phyloP scores from a whole-genome alignment of 2,888 invertebrate genomes.

The Cheilosia pagana region DNA sequence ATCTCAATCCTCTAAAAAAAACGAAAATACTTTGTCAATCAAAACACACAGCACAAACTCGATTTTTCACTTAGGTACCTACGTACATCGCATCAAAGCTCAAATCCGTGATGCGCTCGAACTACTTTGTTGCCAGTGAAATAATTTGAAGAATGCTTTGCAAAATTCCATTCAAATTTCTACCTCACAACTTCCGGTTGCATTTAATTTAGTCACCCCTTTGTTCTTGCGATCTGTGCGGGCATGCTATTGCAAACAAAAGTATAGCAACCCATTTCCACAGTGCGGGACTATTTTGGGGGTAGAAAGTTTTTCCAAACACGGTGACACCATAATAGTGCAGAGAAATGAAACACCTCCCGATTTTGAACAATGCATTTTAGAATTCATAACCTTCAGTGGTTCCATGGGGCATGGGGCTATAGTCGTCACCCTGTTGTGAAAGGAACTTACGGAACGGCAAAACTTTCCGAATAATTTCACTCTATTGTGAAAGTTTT shows the following conservation, averaged over 20 bases:
- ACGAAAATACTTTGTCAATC: background rate
- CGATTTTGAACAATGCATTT: conserved; percentile 41
- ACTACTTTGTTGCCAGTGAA: conserved; percentile 47
- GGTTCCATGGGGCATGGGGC: conserved; percentile 4
- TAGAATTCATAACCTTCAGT: conserved; percentile 55
- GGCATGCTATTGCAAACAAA: conserved; percentile 36
- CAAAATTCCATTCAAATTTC: conserved; percentile 29
- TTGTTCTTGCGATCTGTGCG: background rate
- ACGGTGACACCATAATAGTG: conserved; percentile 42
- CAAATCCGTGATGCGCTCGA: conserved; percentile 33
- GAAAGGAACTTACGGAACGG: conserved; percentile 43
- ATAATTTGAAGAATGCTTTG: conserved; percentile 38
- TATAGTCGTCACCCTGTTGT: conserved; percentile 21
- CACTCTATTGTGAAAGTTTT: conserved; percentile 71
- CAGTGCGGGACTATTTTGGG: background rate
- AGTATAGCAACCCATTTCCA: conserved; percentile 13
- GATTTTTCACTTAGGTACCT: conserved; percentile 38
- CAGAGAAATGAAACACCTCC: conserved; percentile 39
- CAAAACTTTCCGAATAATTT: conserved; percentile 71
- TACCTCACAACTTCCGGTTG: conserved; percentile 35
- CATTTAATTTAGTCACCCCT: conserved; percentile 44
- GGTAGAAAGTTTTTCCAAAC: conserved; percentile 35
- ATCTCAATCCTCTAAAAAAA: background rate
- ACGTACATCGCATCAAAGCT: conserved; percentile 32
- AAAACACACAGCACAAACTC: background rate